Percentiles rank a stretch among this genome's conserved stretches.
These are phyloP conservation scores for Gortyna flavago DNA, from an alignment of 2,888 invertebrate genomes.

Conservation along the genomic window DNA sequence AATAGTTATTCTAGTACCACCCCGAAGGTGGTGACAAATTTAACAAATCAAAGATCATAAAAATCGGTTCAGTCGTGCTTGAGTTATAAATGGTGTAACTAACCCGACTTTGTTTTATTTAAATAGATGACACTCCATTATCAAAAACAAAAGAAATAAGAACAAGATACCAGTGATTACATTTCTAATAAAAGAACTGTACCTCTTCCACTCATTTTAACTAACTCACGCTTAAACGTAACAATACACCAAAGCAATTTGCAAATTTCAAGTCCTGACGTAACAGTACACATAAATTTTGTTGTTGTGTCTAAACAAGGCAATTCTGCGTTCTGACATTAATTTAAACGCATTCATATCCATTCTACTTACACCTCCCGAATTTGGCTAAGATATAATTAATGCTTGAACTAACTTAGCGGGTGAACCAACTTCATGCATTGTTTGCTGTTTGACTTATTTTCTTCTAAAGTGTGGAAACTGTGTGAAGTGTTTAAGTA, in stretches of 20 bases:
- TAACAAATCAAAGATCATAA: too few species aligned
- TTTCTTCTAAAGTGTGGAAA: conserved; percentile 31
- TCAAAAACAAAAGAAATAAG: neutral
- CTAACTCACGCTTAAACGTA: conserved; percentile 25
- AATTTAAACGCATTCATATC: conserved; percentile 76
- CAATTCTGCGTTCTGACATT: conserved; percentile 78
- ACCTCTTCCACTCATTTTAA: conserved; percentile 17
- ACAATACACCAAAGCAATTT: conserved; percentile 57
- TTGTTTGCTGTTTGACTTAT: conserved; percentile 49
- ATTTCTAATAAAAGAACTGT: neutral
- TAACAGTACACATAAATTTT: conserved; percentile 69
- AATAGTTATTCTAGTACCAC: too few species aligned
- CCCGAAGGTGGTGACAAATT: too few species aligned
- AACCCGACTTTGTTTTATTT: too few species aligned
- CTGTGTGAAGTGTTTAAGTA: conserved; percentile 20
- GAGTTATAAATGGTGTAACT: too few species aligned
- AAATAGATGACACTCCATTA: neutral
- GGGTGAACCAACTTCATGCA: conserved; percentile 32
- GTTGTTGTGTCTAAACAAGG: conserved; percentile 71
- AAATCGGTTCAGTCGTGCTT: too few species aligned
- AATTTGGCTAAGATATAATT: conserved; percentile 63
- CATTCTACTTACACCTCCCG: conserved; percentile 61
- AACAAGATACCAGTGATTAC: neutral
- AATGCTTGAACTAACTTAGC: conserved; percentile 51
- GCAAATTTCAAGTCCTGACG: conserved; percentile 52